Percentiles rank a stretch among this genome's conserved stretches.
These are phyloP conservation scores for Seladonia tumulorum DNA, from an alignment of 2,888 invertebrate species.

Conservation along the genomic window DNA sequence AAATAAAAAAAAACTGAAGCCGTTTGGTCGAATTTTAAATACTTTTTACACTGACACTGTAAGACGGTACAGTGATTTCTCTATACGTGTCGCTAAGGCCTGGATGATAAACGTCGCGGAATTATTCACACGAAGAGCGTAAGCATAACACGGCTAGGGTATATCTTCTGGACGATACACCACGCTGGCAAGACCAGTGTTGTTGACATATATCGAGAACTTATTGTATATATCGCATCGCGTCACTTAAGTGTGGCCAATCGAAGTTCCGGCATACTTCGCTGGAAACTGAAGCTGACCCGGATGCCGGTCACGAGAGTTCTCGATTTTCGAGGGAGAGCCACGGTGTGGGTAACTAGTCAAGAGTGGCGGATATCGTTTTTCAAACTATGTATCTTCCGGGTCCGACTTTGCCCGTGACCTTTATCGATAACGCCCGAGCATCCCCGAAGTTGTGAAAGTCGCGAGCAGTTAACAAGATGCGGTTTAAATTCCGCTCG, in stretches of 20 bases:
- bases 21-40: too few relatives aligned
- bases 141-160: too few relatives aligned
- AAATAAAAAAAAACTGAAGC: not conserved
- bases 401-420: not conserved
- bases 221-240: not conserved
- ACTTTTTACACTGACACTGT: too few relatives aligned
- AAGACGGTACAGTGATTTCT: too few relatives aligned
- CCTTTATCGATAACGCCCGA: not conserved
- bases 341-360: not conserved
- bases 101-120: too few relatives aligned
- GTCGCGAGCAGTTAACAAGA: not conserved
- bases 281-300: not conserved
- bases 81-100: too few relatives aligned
- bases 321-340: not conserved
- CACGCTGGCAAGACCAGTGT: too few relatives aligned
- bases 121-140: too few relatives aligned
- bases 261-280: not conserved
- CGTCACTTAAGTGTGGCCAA: not conserved
- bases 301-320: not conserved
- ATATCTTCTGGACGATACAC: too few relatives aligned
- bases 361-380: not conserved
- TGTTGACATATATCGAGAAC: too few relatives aligned
- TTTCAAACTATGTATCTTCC: not conserved
- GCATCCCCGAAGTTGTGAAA: not conserved
- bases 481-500: conserved; percentile 45